Evolutionary conservation across 2,113 vertebrate genomes (phyloP).

Genomic region (Nyctereutes procyonoides): DNA sequence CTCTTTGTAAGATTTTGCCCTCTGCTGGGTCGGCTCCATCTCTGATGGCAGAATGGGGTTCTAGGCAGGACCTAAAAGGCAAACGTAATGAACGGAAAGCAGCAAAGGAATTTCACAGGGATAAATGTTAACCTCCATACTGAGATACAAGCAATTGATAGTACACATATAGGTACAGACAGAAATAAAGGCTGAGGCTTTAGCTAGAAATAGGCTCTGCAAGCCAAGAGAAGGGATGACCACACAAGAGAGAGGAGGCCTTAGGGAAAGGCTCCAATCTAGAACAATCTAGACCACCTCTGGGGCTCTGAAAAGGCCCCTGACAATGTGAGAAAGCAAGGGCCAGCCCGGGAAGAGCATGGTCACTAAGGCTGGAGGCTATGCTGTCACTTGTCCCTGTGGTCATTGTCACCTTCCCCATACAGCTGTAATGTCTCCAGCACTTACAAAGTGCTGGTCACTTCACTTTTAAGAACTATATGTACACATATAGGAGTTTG

Average conservation of each 20-base stretch:
- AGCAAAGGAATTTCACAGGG: background rate
- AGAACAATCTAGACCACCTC: background rate
- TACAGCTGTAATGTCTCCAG: background rate
- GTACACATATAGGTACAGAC: background rate
- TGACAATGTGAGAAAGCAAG: background rate
- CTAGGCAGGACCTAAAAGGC: constrained; percentile 6
- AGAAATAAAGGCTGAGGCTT: background rate
- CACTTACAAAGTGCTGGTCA: background rate
- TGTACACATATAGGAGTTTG: background rate
- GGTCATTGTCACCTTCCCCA: background rate
- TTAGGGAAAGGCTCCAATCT: background rate
- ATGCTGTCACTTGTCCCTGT: background rate
- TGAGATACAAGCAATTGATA: background rate
- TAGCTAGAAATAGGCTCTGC: background rate
- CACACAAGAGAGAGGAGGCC: background rate
- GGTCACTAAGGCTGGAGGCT: background rate
- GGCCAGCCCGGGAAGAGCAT: background rate
- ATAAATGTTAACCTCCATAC: background rate
- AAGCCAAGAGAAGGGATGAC: background rate
- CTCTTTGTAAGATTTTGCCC: background rate
- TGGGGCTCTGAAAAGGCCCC: background rate
- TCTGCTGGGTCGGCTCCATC: background rate
- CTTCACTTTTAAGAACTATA: background rate
- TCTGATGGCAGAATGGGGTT: background rate
- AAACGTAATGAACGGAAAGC: constrained; percentile 8